These are phyloP conservation scores for Protosalanx chinensis DNA, from an alignment of 2,797 vertebrate genomes.

Conservation along the genomic window DNA sequence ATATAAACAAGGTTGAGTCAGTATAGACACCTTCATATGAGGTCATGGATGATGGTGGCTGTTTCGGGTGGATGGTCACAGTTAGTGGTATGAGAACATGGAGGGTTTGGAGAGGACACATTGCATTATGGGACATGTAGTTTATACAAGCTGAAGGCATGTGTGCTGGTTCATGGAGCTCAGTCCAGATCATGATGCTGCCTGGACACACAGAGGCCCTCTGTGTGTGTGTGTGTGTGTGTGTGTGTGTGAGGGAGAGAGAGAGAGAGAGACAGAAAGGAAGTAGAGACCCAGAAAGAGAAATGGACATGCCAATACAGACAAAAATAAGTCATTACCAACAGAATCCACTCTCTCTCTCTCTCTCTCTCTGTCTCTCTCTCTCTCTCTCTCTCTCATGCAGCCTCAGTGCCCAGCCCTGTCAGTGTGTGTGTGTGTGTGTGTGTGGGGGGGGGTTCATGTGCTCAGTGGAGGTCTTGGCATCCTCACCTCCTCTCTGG, in stretches of 20 bases:
- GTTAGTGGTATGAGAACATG: conserved; percentile 67
- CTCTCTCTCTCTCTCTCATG: conserved; percentile 2
- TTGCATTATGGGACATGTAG: conserved; percentile 31
- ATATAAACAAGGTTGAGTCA: neutral
- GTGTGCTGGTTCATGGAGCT: conserved; percentile 16
- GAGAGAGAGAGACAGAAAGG: neutral
- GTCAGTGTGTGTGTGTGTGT: neutral
- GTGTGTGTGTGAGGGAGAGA: too few species aligned
- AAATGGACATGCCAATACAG: neutral
- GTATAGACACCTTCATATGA: neutral
- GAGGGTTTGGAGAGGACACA: conserved; percentile 26
- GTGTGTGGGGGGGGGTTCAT: neutral
- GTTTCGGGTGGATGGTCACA: conserved; percentile 47
- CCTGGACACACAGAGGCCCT: conserved; percentile 11
- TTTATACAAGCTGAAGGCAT: neutral
- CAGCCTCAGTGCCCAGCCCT: neutral
- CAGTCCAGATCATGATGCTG: neutral
- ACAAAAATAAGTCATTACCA: neutral
- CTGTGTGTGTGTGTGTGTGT: too few species aligned
- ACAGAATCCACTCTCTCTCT: neutral
- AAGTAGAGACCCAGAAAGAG: neutral
- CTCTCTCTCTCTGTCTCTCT: neutral
- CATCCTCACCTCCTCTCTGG: conserved; percentile 71
- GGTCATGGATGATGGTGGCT: conserved; percentile 29
- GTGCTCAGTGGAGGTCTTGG: conserved; percentile 33